Base-by-base conservation (phyloP, 2,888 invertebrate species). In the Dynastes maya region DNA sequence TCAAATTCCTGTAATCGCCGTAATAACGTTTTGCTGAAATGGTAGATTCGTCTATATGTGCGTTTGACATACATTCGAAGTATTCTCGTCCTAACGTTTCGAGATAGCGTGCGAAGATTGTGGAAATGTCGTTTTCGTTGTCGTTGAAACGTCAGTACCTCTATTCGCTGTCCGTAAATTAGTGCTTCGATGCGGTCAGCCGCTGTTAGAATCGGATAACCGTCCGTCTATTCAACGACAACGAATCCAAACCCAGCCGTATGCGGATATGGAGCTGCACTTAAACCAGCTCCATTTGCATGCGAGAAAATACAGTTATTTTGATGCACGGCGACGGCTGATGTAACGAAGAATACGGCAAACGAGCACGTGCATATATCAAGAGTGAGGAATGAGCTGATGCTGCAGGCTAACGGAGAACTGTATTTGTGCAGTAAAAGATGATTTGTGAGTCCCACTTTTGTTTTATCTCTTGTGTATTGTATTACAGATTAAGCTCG, bases 251-350 rank as follows among this genome's bases (percentile, higher is more conserved):
- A 67, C 5, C 49, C 45, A 45, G 53, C 13, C 72, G 37, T 40
- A 37, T 9, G 58, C 58, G 22, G 58, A 68, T 68, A 51, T 51
- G 51, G 68, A 68, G 29, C n/a, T 68, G 68, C 51, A 68, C 68
- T 13, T 49, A 68, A 5, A 68, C 68, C 51, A 51, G 68, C 40
- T 58, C 32, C 72, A 58, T 72, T 72, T 72, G 16, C 40, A 72
- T 72, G 72, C 72, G 58, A 22, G 72, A 58, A 72, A 72, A 58
- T 72, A 72, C 72, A 72, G 72, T 72, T 58, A 72, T 72, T 72
- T 45, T 61, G 45, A n/a, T 58, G 37, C 58, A 72, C 61, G 55
- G 37, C 58, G 58, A 61, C 37, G 55, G 53, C 32, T 29, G 55
- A 71, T 29, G 55, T 55, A 71, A 67, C 22, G 22, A 70, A 53